These are phyloP conservation scores for Poeciliopsis turrubarensis DNA, from an alignment of 2,113 vertebrate genomes.

Conservation along the genomic window DNA sequence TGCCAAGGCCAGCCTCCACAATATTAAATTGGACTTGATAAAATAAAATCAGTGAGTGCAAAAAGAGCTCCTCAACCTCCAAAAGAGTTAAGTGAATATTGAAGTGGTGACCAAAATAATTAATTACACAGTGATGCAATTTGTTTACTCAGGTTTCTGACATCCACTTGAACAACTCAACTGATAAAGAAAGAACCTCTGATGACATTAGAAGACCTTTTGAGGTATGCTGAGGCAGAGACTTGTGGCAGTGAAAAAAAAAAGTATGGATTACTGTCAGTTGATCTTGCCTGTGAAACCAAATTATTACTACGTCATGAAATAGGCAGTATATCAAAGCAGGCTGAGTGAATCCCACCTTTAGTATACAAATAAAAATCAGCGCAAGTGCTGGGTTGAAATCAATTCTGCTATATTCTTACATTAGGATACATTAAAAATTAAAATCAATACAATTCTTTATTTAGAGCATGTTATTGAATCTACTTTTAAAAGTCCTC, in stretches of 20 bases:
- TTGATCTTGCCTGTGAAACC: conserved; percentile 52
- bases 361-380: conserved; percentile 42
- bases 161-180: conserved; percentile 22
- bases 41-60: conserved; percentile 60
- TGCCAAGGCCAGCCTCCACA: conserved; percentile 49
- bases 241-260: conserved; percentile 23
- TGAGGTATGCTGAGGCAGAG: conserved; percentile 8
- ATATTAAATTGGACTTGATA: conserved; percentile 73
- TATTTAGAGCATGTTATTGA: conserved; percentile 37
- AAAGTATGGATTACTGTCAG: conserved; percentile 39
- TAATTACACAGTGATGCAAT: conserved; percentile 50
- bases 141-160: conserved; percentile 47
- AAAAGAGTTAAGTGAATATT: conserved; percentile 59
- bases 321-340: conserved; percentile 53
- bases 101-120: conserved; percentile 43
- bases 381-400: conserved; percentile 18
- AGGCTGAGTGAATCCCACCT: conserved; percentile 44
- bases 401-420: conserved; percentile 56
- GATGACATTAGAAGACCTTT: conserved; percentile 4
- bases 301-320: conserved; percentile 66
- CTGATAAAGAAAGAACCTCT: conserved; percentile 20
- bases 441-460: conserved; percentile 46
- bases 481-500: conserved; percentile 9
- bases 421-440: conserved; percentile 44
- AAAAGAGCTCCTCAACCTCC: conserved; percentile 56